Evolutionary conservation across 2,797 vertebrate genomes (phyloP), one percentile per base, ranked within the genome.

Genomic region (Florisuga fusca): DNA sequence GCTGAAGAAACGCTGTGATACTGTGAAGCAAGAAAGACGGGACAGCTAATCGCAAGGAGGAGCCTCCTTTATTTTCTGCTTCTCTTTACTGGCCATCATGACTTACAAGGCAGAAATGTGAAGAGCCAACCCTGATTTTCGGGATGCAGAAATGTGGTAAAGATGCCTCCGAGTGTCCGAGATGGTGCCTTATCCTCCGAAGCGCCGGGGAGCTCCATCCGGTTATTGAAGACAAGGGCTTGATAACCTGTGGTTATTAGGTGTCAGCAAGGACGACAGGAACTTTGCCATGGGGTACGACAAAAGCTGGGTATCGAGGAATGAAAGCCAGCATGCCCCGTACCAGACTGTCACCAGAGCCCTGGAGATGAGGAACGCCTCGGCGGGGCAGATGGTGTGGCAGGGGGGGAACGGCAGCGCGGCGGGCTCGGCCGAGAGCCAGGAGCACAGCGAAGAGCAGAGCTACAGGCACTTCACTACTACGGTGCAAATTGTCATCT

Each of bases 391-490:
- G 87, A 92, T 92, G 55, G 95, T 43, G 75, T 98, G 98, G 98
- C 97, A 95, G 95, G 96, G 98, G 64, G 93, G 94, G 85, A 98
- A 98, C n/a, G 58, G 80, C 13, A 96, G 95, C 15, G 97, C 88
- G 83, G 93, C 96, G 11, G 82, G 91, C 12, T 72, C 43, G 53
- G 48, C 73, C 72, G 95, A 89, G 9, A 59, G 95, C 41, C 95
- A 87, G 84, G 96, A 93, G 63, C 91, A 94, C 57, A 58, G 97
- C 75, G 97, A 98, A 33, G 98, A 98, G 58, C 98, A 97, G 97
- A 98, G 97, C 64, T 99, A 99, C 98, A 97, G 98, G 86, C 98
- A 99, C 95, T 99, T 99, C 98, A 98, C 98, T 91, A 99, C 98
- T 93, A 93, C 98, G 20, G 96, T 98, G 41, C 99, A 99, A 95